These are phyloP conservation scores for Lasioglossum malachurum DNA, from an alignment of 2,888 invertebrate genomes.

Conservation along the genomic window DNA sequence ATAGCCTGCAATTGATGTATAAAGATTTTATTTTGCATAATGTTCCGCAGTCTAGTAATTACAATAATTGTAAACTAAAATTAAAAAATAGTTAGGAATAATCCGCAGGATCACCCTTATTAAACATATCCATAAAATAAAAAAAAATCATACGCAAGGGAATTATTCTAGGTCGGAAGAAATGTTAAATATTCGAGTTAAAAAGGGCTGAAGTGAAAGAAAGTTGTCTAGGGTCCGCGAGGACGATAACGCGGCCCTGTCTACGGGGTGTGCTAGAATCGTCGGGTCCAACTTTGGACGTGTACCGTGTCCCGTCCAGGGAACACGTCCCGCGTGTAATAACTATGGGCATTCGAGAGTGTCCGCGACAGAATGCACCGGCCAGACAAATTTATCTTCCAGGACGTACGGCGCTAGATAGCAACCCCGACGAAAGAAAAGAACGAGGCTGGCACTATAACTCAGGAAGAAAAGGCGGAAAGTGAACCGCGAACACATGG, in stretches of 20 bases:
- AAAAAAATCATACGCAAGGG: too few relatives aligned
- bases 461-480: conserved; percentile 7
- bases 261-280: background rate
- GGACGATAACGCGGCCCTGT: background rate
- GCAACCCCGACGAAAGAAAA: background rate
- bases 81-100: too few relatives aligned
- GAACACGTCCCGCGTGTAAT: conserved; percentile 39
- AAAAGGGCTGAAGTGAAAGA: background rate
- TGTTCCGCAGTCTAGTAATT: too few relatives aligned
- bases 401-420: conserved; percentile 39
- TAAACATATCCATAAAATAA: too few relatives aligned
- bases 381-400: conserved; percentile 51
- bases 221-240: background rate
- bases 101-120: too few relatives aligned
- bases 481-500: background rate
- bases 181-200: too few relatives aligned
- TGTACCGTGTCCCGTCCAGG: background rate
- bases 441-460: conserved; percentile 8
- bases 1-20: too few relatives aligned
- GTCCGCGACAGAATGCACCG: conserved; percentile 34
- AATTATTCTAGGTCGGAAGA: too few relatives aligned
- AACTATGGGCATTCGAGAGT: conserved; percentile 25
- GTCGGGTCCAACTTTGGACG: background rate
- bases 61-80: too few relatives aligned
- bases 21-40: too few relatives aligned